Evolutionary conservation across 2,797 vertebrate species (phyloP), one percentile per base, ranked within the genome.

Genomic region (Hydrophis major): DNA sequence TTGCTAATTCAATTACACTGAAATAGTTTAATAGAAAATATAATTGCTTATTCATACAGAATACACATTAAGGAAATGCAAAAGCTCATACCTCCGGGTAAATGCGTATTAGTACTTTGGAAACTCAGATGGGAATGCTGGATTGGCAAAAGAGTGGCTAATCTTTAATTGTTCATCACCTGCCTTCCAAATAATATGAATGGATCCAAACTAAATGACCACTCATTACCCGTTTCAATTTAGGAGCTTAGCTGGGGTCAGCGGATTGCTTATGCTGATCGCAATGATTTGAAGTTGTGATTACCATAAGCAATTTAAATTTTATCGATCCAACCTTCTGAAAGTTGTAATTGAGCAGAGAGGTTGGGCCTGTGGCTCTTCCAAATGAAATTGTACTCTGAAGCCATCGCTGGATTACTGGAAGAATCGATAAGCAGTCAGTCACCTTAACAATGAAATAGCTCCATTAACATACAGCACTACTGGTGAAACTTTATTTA

Each of bases 281-380:
- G 95, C 97, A 97, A 98, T 98, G 98, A 98, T 99, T 98, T 98
- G 98, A 98, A 98, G 96, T 98, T 98, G 98, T 98, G 98, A 99
- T 99, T 99, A 99, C 98, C 98, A 99, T 99, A 98, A 99, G 98
- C 98, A 99, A 99, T 99, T 99, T 99, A 99, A 98, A 99, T 99
- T 98, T 98, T 99, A 99, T 99, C 98, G 99, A 99, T 99, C 98
- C 98, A 96, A 97, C 98, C 98, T 98, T 98, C 98, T 96, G 96
- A 98, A 97, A 98, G 98, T 98, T 98, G 98, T 98, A 99, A 99
- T 99, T 99, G 98, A 99, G 98, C 98, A 98, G 98, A 96, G 96
- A 97, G 97, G 98, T 98, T 97, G 97, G 98, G 96, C 97, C 97
- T 95, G 95, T 96, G 97, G 97, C 97, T 97, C 97, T 98, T 63